A percentile compares a stretch with the other conserved stretches of the same genome.
phyloP scores from a whole-genome alignment of 1,140 invertebrate genomes.

The Gryon sp. region DNA sequence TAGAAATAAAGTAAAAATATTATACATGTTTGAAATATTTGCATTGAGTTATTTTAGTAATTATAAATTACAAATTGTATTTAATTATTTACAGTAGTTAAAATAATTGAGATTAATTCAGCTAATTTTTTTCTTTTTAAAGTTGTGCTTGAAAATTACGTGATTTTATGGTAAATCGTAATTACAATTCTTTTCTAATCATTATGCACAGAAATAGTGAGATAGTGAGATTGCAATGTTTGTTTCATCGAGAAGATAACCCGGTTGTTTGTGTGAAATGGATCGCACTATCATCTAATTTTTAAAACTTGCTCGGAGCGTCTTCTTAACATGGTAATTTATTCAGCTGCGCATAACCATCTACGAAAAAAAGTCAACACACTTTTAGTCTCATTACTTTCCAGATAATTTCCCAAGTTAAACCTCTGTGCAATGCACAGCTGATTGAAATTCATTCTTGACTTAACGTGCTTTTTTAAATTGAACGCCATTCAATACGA shows the following conservation, averaged over 20 bases:
- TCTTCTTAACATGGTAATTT: conserved; percentile 19
- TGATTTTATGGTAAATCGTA: no score
- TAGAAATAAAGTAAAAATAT: no score
- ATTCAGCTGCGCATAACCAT: conserved; percentile 17
- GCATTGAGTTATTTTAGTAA: no score
- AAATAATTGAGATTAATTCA: no score
- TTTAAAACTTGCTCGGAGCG: conserved; percentile 2
- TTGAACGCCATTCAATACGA: conserved; percentile 4
- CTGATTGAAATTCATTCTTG: conserved; percentile 4
- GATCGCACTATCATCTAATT: conserved; percentile 8
- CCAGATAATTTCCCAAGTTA: conserved; percentile 22
- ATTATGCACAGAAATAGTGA: no score
- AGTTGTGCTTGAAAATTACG: no score
- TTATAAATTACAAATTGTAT: no score
- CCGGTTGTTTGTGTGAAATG: conserved; percentile 6
- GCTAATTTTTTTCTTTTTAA: no score
- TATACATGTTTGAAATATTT: no score
- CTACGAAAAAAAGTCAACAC: conserved; percentile 18
- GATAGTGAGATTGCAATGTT: neutral
- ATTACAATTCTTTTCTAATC: no score
- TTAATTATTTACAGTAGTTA: no score
- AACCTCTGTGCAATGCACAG: neutral
- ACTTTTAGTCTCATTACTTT: conserved; percentile 29
- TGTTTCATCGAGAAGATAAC: neutral
- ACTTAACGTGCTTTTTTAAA: conserved; percentile 15